Evolutionary conservation across 2,888 invertebrate species (phyloP).

Genomic region (Seladonia tumulorum): DNA sequence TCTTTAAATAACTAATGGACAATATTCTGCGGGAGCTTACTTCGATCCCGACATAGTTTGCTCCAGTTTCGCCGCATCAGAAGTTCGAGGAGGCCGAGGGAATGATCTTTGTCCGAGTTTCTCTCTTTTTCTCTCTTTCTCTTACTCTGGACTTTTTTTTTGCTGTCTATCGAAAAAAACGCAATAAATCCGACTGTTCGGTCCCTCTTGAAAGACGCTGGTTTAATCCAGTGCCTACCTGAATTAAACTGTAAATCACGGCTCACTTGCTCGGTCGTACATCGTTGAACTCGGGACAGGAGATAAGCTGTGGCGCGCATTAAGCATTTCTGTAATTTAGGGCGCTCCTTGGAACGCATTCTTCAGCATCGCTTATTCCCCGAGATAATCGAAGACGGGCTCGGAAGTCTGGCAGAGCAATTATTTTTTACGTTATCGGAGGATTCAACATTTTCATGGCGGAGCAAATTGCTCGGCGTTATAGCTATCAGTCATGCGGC

Average conservation of each 20-base stretch:
- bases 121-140: neutral
- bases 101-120: slow-evolving; percentile 22
- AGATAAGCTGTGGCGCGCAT: slow-evolving; percentile 62
- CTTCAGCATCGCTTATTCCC: slow-evolving; percentile 14
- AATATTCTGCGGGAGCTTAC: neutral
- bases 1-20: neutral
- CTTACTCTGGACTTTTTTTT: neutral
- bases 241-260: slow-evolving; percentile 69
- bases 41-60: slow-evolving; percentile 6
- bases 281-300: slow-evolving; percentile 41
- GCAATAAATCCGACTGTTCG: slow-evolving; percentile 64
- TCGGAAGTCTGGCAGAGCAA: neutral
- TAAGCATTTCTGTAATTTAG: slow-evolving; percentile 53
- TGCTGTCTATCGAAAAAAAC: slow-evolving; percentile 6
- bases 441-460: neutral
- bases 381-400: slow-evolving; percentile 2
- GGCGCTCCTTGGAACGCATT: slow-evolving; percentile 12
- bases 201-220: slow-evolving; percentile 55
- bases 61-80: slow-evolving; percentile 18
- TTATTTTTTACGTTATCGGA: neutral
- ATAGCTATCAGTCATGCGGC: neutral
- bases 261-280: slow-evolving; percentile 42
- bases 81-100: slow-evolving; percentile 5
- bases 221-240: slow-evolving; percentile 63
- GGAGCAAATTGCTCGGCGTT: neutral